phyloP scores from a whole-genome alignment of 2,888 invertebrate genomes.

The Drosophila buzzatii region DNA sequence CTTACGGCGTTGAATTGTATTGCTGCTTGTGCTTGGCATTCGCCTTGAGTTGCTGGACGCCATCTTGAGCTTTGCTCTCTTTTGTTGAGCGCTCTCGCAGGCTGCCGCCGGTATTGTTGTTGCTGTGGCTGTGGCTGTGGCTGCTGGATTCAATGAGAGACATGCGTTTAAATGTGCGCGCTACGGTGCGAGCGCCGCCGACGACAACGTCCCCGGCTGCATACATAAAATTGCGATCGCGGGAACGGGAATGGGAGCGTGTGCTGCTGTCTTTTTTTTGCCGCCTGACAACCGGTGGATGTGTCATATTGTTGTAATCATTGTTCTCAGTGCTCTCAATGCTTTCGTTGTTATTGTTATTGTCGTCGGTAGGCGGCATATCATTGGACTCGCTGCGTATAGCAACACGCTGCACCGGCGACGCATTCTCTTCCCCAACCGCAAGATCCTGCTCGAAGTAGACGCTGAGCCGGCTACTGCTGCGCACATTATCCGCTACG shows the following conservation, averaged over 20 bases:
- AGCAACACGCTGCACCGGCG: neutral
- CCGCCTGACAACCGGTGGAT: constrained; percentile 44
- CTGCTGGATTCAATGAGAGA: constrained; percentile 63
- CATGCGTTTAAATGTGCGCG: constrained; percentile 59
- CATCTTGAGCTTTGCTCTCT: constrained; percentile 43
- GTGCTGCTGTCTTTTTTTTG: constrained; percentile 34
- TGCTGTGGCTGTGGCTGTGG: constrained; percentile 25
- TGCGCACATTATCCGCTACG: constrained; percentile 15
- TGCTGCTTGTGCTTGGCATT: constrained; percentile 41
- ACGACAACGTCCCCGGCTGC: constrained; percentile 53
- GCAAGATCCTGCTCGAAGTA: constrained; percentile 48
- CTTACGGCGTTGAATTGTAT: constrained; percentile 67
- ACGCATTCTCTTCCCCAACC: neutral
- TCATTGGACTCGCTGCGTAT: constrained; percentile 6
- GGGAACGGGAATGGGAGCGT: constrained; percentile 25
- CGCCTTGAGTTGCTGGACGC: constrained; percentile 33
- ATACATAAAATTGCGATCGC: constrained; percentile 48
- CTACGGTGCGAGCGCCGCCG: constrained; percentile 60
- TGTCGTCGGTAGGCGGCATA: constrained; percentile 9
- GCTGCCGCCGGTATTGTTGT: constrained; percentile 3
- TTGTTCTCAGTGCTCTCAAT: constrained; percentile 13
- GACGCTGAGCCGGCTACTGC: constrained; percentile 37
- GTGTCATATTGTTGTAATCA: constrained; percentile 19
- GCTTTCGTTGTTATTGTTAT: constrained; percentile 11
- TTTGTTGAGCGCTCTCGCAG: constrained; percentile 15